Percentiles rank a stretch among this genome's conserved stretches.
phyloP scores from a whole-genome alignment of 2,888 invertebrate species.

The Mantis religiosa region DNA sequence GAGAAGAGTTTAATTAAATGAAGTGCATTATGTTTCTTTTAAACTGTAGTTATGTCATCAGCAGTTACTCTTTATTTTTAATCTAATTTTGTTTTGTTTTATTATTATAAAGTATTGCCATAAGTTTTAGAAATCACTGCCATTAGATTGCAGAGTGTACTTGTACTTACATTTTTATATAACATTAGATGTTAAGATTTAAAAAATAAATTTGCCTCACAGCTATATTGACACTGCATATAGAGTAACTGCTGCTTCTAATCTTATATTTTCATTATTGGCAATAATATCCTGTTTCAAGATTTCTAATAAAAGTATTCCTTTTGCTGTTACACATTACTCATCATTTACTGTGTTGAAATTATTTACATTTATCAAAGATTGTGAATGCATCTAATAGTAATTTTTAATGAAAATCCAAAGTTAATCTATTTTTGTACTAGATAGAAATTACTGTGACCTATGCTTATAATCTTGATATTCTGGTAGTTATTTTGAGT shows the following conservation, averaged over 20 bases:
- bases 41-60: background rate
- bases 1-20: background rate
- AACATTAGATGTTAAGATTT: background rate
- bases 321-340: background rate
- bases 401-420: no score
- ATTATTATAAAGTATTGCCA: background rate
- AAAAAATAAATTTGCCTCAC: background rate
- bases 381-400: no score
- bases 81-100: background rate
- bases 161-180: background rate
- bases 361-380: no score
- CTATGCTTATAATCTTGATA: no score
- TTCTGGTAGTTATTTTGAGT: no score
- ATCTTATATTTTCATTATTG: background rate
- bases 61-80: background rate
- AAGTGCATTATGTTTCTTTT: background rate
- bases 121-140: background rate
- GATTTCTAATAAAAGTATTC: background rate
- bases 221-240: background rate
- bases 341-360: background rate
- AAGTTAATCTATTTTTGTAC: no score
- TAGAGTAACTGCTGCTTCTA: background rate
- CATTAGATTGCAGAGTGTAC: background rate
- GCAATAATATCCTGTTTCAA: background rate
- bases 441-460: no score